These are phyloP conservation scores for Eupithecia subfuscata DNA, from an alignment of 2,888 invertebrate species.

Conservation along the genomic window DNA sequence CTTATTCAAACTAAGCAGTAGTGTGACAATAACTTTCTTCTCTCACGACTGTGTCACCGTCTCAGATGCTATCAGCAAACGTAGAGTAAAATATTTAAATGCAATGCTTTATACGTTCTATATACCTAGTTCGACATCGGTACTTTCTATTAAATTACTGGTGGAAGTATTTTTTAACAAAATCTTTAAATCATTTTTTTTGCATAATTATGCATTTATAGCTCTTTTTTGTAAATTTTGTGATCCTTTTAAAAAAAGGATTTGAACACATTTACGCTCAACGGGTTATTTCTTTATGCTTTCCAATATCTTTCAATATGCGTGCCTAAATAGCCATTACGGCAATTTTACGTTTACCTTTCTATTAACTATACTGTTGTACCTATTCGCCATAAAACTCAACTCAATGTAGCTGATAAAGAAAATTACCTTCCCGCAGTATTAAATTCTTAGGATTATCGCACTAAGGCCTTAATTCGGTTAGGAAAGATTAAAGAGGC, in stretches of 20 bases:
- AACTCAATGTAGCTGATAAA: constrained; percentile 23
- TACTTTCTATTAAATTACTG: background rate
- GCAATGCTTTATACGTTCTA: constrained; percentile 15
- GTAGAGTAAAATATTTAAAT: constrained; percentile 27
- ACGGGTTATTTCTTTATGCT: background rate
- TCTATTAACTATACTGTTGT: constrained; percentile 30
- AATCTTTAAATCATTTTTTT: background rate
- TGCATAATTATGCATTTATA: background rate
- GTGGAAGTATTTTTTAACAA: background rate
- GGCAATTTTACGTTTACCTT: constrained; percentile 33
- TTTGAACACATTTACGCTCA: background rate
- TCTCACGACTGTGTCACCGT: constrained; percentile 64
- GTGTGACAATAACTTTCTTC: constrained; percentile 69
- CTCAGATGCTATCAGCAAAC: constrained; percentile 49
- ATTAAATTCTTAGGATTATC: constrained; percentile 36
- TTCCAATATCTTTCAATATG: constrained; percentile 29
- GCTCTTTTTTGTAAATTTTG: background rate
- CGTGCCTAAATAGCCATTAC: constrained; percentile 43
- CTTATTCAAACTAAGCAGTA: constrained; percentile 46
- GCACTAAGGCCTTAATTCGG: constrained; percentile 33
- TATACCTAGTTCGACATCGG: background rate
- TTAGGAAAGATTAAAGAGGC: constrained; percentile 46
- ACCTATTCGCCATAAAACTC: constrained; percentile 20
- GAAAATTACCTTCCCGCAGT: constrained; percentile 26
- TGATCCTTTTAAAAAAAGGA: background rate